These are phyloP conservation scores for Cotesia congregata DNA, from an alignment of 2,888 invertebrate species.

Conservation along the genomic window DNA sequence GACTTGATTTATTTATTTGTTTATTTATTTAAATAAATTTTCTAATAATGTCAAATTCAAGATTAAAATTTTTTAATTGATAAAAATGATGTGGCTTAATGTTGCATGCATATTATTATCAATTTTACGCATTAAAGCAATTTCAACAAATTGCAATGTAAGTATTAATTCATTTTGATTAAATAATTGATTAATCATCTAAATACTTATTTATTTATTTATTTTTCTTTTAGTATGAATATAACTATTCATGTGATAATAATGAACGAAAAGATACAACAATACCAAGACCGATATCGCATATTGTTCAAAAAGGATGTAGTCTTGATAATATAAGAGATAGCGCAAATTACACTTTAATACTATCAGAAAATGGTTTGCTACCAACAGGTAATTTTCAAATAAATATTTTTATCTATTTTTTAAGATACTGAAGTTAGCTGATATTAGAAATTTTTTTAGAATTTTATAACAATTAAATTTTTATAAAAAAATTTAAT, in stretches of 20 bases:
- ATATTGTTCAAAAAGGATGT: background rate
- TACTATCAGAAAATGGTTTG: conserved; percentile 24
- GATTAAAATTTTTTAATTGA: background rate
- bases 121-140: background rate
- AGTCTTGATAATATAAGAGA: conserved; percentile 22
- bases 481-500: too few species aligned
- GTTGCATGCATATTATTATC: background rate
- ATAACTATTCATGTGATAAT: conserved; percentile 27
- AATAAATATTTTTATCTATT: background rate
- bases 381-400: background rate
- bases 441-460: too few species aligned
- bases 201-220: conserved; percentile 1
- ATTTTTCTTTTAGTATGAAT: conserved; percentile 26
- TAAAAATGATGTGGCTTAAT: conserved; percentile 30
- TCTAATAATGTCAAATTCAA: background rate
- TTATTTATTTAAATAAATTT: background rate
- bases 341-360: conserved; percentile 17
- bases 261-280: background rate
- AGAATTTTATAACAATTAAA: too few species aligned
- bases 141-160: conserved; percentile 26
- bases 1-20: background rate
- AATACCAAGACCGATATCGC: background rate
- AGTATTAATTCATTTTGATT: conserved; percentile 8
- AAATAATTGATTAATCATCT: background rate
- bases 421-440: too few species aligned